Evolutionary conservation across 2,797 vertebrate genomes (phyloP), one percentile per base, ranked within the genome.

Genomic region (Cuniculus paca): DNA sequence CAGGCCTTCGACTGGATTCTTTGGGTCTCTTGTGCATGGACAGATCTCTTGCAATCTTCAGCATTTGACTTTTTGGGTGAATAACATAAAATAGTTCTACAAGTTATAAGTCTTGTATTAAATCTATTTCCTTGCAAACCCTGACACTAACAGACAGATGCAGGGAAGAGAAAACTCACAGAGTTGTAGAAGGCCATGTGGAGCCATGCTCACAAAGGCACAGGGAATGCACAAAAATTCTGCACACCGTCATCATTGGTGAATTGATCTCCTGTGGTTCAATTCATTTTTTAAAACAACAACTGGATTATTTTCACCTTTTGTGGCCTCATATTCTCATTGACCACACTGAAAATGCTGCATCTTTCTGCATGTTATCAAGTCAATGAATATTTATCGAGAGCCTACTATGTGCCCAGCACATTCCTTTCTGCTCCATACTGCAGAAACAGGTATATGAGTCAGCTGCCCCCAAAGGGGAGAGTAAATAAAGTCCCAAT

Each of bases 341-440:
- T 5, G 52, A 36, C n/a, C 72, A 68, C 2, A 1, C 54, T 6
- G 42, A 72, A 24, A 60, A 14, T 0, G 54, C 19, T 9, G 0
- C 20, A 10, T 39, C 34, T 74, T 31, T 63, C 45, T 31, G 16
- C 6, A 17, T 6, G 26, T 34, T 48, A 3, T 9, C 34, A 11
- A 5, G 31, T 5, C 7, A 2, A 17, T 0, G 19, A 34, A 0
- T 13, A 1, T 36, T 34, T 13, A 1, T 0, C 8, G 22, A 24
- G 0, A 1, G 19, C 50, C 45, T 3, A 1, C 36, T 1, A 2
- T 1, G 11, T 17, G 17, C 39, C 4, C 1, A 3, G 16, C 0
- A 1, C 4, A 0, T 24, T 39, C 63, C 68, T 9, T 34, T 74
- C 16, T 1, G 3, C 26, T 0, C 20, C 60, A 20, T 42, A 54